Evolutionary conservation across 2,888 invertebrate genomes (phyloP).

Genomic region (Leptopterna dolabrata): DNA sequence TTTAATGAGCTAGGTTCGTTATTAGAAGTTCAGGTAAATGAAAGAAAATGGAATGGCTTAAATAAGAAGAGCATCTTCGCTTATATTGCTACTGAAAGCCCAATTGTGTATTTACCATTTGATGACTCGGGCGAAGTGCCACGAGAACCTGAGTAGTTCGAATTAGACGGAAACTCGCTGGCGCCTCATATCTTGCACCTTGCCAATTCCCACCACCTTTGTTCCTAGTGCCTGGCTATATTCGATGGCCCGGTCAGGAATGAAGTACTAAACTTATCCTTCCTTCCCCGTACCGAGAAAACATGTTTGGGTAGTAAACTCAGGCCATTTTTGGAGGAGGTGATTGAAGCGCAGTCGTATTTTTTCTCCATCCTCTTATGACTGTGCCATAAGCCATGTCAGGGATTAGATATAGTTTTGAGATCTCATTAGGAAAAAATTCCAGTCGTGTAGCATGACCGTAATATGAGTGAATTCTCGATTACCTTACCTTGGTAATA

Average conservation of each 20-base stretch:
- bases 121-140: slow-evolving; percentile 18
- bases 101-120: slow-evolving; percentile 26
- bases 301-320: not conserved
- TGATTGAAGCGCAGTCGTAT: not conserved
- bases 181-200: not conserved
- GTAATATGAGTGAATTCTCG: no score
- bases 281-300: not conserved
- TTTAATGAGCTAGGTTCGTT: no score
- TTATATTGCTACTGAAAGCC: not conserved
- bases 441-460: no score
- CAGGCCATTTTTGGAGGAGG: not conserved
- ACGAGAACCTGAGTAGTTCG: slow-evolving; percentile 8
- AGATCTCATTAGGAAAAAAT: not conserved
- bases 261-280: slow-evolving; percentile 17
- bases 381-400: not conserved
- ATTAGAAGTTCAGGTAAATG: no score
- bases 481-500: no score
- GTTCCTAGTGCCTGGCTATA: not conserved
- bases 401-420: not conserved
- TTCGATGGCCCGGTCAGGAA: not conserved
- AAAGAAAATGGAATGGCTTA: no score
- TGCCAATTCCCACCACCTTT: slow-evolving; percentile 13
- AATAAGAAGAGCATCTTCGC: not conserved
- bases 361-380: not conserved
- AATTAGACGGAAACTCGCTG: slow-evolving; percentile 45